Percentiles rank a stretch among this genome's conserved stretches.
These are phyloP conservation scores for Sphyrna mokarran DNA, from an alignment of 2,113 vertebrate species.

Conservation along the genomic window DNA sequence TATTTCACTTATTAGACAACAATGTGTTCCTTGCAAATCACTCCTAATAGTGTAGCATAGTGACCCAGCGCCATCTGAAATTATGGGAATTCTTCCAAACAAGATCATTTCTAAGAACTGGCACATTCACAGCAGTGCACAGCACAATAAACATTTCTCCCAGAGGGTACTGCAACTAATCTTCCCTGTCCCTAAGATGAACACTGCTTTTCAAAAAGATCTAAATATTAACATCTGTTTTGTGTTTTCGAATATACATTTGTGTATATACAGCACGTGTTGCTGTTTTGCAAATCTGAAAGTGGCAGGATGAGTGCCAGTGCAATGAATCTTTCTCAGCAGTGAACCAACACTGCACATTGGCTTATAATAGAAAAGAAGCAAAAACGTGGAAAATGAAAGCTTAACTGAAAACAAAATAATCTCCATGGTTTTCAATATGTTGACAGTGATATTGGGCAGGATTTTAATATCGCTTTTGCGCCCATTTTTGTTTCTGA, in stretches of 20 bases:
- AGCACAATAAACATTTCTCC: neutral
- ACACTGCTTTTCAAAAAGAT: neutral
- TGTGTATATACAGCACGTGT: neutral
- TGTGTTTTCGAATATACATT: neutral
- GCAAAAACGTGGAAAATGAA: neutral
- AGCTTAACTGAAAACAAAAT: neutral
- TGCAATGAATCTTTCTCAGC: neutral
- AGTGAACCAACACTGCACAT: neutral
- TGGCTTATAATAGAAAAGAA: neutral
- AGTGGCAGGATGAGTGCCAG: neutral
- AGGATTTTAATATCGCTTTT: neutral
- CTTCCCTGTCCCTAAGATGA: neutral
- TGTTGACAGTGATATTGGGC: too few relatives aligned
- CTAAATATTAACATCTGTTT: neutral
- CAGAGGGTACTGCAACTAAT: neutral
- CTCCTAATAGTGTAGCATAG: neutral
- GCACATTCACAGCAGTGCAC: neutral
- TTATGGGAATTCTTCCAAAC: neutral
- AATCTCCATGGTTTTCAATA: neutral
- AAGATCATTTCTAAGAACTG: neutral
- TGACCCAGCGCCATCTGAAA: neutral
- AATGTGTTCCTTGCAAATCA: neutral
- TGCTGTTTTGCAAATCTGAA: neutral
- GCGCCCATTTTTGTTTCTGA: neutral
- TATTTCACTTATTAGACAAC: neutral